Conservation (phyloP, 2,888 invertebrate genomes). For the Lamellibrachia columna region DNA sequence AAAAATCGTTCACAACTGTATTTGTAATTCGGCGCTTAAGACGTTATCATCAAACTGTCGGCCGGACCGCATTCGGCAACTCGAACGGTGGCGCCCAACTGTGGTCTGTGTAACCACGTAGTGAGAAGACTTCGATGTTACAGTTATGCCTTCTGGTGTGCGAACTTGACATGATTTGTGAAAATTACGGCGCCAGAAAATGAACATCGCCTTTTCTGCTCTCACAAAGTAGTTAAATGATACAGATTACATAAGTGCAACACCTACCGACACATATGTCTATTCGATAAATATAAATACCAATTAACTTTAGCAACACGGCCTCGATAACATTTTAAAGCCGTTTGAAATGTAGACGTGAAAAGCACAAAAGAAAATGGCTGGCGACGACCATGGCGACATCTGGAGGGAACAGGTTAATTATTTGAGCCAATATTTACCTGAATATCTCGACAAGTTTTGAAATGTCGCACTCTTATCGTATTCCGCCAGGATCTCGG, state of each 20-base stretch:
- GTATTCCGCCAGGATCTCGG: not conserved
- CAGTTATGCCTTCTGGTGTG: slow-evolving; percentile 16
- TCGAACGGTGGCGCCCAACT: slow-evolving; percentile 1
- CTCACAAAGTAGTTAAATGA: not conserved
- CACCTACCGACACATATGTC: not conserved
- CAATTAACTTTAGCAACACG: not conserved
- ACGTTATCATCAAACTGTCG: not conserved
- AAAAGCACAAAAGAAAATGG: slow-evolving; percentile 12
- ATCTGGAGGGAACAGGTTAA: slow-evolving; percentile 12
- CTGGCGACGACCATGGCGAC: slow-evolving; percentile 11
- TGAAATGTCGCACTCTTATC: not conserved
- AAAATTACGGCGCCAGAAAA: slow-evolving; percentile 4
- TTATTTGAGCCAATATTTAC: slow-evolving; percentile 16
- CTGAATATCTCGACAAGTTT: slow-evolving; percentile 11
- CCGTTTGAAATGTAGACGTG: not conserved
- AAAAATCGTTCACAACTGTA: not conserved
- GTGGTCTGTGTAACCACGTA: not conserved
- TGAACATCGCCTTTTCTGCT: not conserved
- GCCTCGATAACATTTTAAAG: not conserved
- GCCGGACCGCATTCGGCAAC: not conserved
- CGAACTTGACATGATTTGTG: slow-evolving; percentile 10
- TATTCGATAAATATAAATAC: not conserved
- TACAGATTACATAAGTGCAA: not conserved
- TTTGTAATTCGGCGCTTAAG: not conserved
- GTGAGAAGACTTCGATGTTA: not conserved